Evolutionary conservation across 2,797 vertebrate genomes (phyloP), one percentile per base, ranked within the genome.

Genomic region (Neosalanx taihuensis): DNA sequence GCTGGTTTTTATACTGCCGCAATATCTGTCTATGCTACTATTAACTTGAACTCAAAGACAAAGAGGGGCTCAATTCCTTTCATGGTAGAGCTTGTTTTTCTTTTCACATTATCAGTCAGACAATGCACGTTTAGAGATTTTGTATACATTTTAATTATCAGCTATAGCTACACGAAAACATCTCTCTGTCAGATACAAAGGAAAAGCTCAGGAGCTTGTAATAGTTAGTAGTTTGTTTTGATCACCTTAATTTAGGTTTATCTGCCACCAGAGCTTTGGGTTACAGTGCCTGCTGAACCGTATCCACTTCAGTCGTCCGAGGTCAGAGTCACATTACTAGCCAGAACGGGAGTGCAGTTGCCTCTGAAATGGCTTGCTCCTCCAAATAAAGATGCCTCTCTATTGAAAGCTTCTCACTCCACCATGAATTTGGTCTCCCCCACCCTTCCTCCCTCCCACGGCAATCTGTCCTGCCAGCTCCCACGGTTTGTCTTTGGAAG

Each of bases 401-500:
- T 79, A 79, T 80, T 91, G 89, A 91, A 90, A 91, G 83, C 85
- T 82, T 86, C 83, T 90, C 79, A 86, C 84, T 89, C 78, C 80
- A 76, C 80, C 85, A 81, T 85, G 84, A 87, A 85, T 87, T 85
- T 87, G 74, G 74, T 56, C 67, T 33, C 64, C 69, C 79, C 76
- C 73, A 46, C 51, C 67, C 70, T 31, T 58, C 69, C 77, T 70
- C 80, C 81, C 89, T 90, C 88, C 86, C 87, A 83, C 89, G 81
- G 83, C 90, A 91, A 91, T 92, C 91, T 91, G 88, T 89, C 88
- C 89, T 89, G 88, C 90, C 91, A 92, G 93, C 94, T 96, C 94
- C 95, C 95, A 94, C 93, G 93, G 92, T 95, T 94, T 92, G 93
- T 93, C 93, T 95, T 93, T 95, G 96, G 95, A 97, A 98, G 94